Evolutionary conservation across 1,140 invertebrate genomes (phyloP), one percentile per base, ranked within the genome.

Genomic region (Planococcus citri): DNA sequence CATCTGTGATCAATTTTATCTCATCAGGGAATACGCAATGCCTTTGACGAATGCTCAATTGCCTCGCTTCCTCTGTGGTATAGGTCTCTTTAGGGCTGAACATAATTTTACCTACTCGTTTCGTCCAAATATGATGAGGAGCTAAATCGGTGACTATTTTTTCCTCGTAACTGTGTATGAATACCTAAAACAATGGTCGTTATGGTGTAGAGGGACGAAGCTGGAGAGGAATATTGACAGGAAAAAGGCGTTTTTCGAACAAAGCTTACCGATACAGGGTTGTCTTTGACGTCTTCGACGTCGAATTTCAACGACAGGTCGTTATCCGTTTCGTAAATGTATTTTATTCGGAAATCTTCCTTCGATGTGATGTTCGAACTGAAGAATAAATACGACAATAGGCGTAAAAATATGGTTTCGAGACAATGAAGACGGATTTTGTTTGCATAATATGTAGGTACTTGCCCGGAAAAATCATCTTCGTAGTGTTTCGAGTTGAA

Each of bases 41-140:
- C 51, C 87, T 76, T 74, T 88, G 86, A 10, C 80, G 80, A 17
- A 87, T 82, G 1, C 83, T 83, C 12, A 88, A 76, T 73, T 88
- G 86, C 0, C 82, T 79, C 0, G 86, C 84, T 74, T 87, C 85
- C 51, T 83, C 82, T 1, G 86, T 88, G 0, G 86, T 88, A 73
- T 88, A 88, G 1, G 87, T 88, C 73, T 87, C 83, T 77, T 86
- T 87, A 25, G 86, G 82, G 0, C 84, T 84, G 73, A 88, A 87
- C 0, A 82, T 81, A 8, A 87, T 82, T 73, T 82, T 83, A 27
- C 83, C 80, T n/a, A 85, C 80, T 68, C 81, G 80, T 17, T 77
- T 78, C 20, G 84, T 82, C 86, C 86, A 88, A n/a, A 84, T 78
- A 71, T 86, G 84, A 72, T 88, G 86, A 0, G 86, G 82, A 73